Percentiles rank a stretch among this genome's conserved stretches.
Conservation (phyloP, 1,140 invertebrate species). For the Drosophila erecta region DNA sequence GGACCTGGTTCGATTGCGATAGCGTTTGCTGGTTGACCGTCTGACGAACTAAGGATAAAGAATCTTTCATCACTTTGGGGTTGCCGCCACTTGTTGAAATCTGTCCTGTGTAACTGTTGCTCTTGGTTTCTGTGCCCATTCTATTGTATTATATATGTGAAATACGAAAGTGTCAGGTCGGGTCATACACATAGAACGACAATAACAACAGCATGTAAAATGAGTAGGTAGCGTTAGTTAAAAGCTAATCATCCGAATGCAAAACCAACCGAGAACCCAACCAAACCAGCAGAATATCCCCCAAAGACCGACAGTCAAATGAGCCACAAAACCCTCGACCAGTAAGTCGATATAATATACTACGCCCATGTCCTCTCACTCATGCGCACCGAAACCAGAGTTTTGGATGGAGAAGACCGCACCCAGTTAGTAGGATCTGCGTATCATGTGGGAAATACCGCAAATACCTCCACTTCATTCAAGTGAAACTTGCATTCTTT, state of each 20-base stretch:
- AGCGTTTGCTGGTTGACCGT: constrained; percentile 60
- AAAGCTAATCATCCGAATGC: constrained; percentile 16
- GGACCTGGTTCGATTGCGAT: constrained; percentile 64
- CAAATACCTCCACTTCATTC: neutral
- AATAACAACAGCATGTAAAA: constrained; percentile 49
- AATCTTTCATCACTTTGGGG: constrained; percentile 83
- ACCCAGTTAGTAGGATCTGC: constrained; percentile 25
- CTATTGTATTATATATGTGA: constrained; percentile 80
- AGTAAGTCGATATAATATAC: constrained; percentile 3
- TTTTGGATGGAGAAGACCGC: constrained; percentile 14
- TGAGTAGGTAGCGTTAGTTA: constrained; percentile 27
- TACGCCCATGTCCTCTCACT: constrained; percentile 15
- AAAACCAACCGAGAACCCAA: neutral
- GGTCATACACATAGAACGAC: constrained; percentile 59
- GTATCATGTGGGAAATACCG: neutral
- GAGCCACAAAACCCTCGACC: too few relatives aligned
- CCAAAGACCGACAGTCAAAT: neutral
- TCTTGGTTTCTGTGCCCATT: constrained; percentile 84
- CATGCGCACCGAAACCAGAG: constrained; percentile 13
- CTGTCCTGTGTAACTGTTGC: constrained; percentile 83
- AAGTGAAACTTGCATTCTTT: neutral
- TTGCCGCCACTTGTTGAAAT: constrained; percentile 83
- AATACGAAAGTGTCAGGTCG: constrained; percentile 80
- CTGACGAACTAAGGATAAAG: constrained; percentile 78
- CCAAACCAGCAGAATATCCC: neutral